Evolutionary conservation across 2,888 invertebrate species (phyloP).

Genomic region (Caenorhabditis sp.): DNA sequence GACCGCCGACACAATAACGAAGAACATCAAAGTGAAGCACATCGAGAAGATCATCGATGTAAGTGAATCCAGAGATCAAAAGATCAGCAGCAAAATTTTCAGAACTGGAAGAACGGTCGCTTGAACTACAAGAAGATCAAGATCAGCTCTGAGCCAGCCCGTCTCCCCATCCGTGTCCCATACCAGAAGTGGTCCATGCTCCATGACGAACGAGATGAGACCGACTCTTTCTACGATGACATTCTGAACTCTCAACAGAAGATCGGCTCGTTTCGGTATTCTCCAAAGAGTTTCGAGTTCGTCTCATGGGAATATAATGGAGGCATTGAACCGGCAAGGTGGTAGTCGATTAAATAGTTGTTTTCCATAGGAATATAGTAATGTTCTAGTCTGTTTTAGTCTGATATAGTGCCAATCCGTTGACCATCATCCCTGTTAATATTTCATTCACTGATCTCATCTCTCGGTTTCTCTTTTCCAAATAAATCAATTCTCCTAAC

Average conservation of each 20-base stretch:
- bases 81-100: neutral
- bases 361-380: no score
- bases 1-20: conserved; percentile 22
- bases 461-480: conserved; percentile 3
- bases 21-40: conserved; percentile 34
- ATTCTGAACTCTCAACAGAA: conserved; percentile 1
- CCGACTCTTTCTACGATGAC: conserved; percentile 24
- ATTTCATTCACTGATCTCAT: conserved; percentile 9
- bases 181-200: conserved; percentile 21
- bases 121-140: conserved; percentile 26
- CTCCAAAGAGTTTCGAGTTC: conserved; percentile 25
- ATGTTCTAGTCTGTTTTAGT: no score
- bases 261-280: conserved; percentile 25
- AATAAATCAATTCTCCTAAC: conserved; percentile 12
- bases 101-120: conserved; percentile 24
- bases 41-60: conserved; percentile 32
- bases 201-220: neutral
- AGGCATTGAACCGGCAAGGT: neutral
- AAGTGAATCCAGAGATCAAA: neutral
- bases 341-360: no score
- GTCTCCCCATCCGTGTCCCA: neutral
- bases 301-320: conserved; percentile 19
- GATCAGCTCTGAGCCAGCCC: conserved; percentile 15
- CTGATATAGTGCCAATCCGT: no score
- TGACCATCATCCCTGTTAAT: neutral